Base-by-base conservation (phyloP, 2,113 vertebrate genomes). In the Bubo bubo region DNA sequence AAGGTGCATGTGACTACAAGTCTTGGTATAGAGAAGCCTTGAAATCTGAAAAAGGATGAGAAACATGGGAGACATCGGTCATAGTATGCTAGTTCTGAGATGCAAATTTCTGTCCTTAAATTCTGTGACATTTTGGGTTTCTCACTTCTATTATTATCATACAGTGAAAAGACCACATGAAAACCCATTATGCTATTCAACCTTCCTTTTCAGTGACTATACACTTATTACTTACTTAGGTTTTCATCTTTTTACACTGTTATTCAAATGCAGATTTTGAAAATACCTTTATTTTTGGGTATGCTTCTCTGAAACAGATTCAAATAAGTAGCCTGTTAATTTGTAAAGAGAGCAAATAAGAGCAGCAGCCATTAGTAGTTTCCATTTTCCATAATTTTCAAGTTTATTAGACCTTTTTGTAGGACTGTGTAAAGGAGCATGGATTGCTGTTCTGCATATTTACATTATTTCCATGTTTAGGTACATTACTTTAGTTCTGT, bases 1-100 rank as follows among this genome's bases (percentile, higher is more conserved):
- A 60, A 72, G 4, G 10, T 35, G 4, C 5, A 30, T 5, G 5
- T 12, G 18, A 12, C 20, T 77, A 14, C 0, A 1, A 24, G 11
- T 41, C 58, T 63, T 63, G 18, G 30, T 60, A 43, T 1, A 58
- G 34, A 59, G 39, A 73, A 67, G 10, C 4, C 11, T 12, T 74
- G 30, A 16, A 15, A 2, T 21, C 28, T 79, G 60, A 71, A 71
- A 83, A 90, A 37, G 10, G 8, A 10, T 67, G 7, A 55, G 22
- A 53, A 71, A 32, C 8, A 3, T 14, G 1, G 19, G 19, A 52
- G 35, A 24, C 4, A 15, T 21, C 26, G 5, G 16, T 41, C 30
- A 72, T 24, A 67, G 10, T 7, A 49, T 13, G 2, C 6, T 76
- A 37, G 11, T 58, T 62, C n/a, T 49, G 30, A 79, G 8, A 56